These are phyloP conservation scores for Camelus dromedarius DNA, from an alignment of 2,113 vertebrate species.

Conservation along the genomic window DNA sequence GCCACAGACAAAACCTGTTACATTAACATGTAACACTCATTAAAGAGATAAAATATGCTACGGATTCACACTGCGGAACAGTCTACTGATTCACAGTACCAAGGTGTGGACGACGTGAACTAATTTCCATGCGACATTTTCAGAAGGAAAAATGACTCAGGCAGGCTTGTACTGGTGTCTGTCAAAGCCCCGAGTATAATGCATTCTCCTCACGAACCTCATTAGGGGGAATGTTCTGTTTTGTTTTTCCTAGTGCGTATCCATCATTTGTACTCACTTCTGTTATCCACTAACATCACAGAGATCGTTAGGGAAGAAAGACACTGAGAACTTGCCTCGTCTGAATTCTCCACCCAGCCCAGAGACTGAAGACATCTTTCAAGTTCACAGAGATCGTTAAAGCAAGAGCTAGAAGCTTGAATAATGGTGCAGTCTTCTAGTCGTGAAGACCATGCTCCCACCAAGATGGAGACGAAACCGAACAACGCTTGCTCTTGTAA, in stretches of 20 bases:
- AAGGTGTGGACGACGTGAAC: background rate
- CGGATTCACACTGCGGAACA: background rate
- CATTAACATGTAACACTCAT: background rate
- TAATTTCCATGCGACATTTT: background rate
- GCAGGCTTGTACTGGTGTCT: rapidly evolving
- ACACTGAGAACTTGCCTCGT: rapidly evolving
- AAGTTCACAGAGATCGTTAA: background rate
- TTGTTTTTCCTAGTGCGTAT: background rate
- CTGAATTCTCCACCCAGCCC: background rate
- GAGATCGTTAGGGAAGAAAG: background rate
- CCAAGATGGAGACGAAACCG: background rate
- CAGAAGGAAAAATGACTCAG: background rate
- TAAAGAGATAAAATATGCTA: background rate
- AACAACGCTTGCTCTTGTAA: rapidly evolving
- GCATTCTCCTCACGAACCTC: background rate
- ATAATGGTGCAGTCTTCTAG: rapidly evolving
- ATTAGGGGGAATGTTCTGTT: rapidly evolving
- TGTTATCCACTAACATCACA: too few relatives aligned
- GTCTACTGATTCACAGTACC: background rate
- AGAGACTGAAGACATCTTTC: background rate
- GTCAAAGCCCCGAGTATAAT: rapidly evolving
- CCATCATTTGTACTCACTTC: too few relatives aligned
- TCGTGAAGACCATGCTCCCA: rapidly evolving
- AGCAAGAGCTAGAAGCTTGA: background rate
- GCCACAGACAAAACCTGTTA: rapidly evolving